A percentile compares a stretch with the other conserved stretches of the same genome.
Evolutionary conservation across 1,140 invertebrate genomes (phyloP).

Genomic region (Eupeodes corollae): DNA sequence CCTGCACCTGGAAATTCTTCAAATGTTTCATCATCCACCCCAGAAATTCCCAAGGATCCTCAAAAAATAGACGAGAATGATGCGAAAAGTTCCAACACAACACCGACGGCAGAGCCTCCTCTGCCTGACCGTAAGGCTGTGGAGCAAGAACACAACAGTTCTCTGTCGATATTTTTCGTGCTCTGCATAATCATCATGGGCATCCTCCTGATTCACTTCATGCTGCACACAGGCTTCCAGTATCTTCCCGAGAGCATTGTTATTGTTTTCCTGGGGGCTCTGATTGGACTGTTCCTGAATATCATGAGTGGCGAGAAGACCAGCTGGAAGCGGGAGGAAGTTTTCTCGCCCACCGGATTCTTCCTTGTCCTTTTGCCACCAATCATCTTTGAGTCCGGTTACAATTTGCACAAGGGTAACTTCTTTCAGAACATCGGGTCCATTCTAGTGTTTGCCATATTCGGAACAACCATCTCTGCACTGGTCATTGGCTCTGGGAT

Average conservation of each 20-base stretch:
- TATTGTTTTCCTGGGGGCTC: slow-evolving; percentile 87
- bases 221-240: slow-evolving; percentile 91
- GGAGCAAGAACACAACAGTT: slow-evolving; percentile 91
- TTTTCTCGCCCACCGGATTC: slow-evolving; percentile 93
- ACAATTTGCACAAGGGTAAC: slow-evolving; percentile 97
- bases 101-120: slow-evolving; percentile 23
- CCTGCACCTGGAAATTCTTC: too few species aligned
- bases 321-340: slow-evolving; percentile 92
- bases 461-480: slow-evolving; percentile 92
- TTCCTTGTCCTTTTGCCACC: slow-evolving; percentile 94
- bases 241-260: slow-evolving; percentile 95
- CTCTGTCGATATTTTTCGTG: slow-evolving; percentile 94
- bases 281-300: slow-evolving; percentile 85
- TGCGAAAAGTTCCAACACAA: slow-evolving; percentile 1
- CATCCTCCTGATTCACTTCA: slow-evolving; percentile 85
- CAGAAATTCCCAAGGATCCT: background rate
- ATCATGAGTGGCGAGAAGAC: slow-evolving; percentile 81
- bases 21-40: background rate
- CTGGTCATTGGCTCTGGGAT: slow-evolving; percentile 83
- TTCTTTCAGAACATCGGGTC: slow-evolving; percentile 98
- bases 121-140: slow-evolving; percentile 67
- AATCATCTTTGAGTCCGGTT: slow-evolving; percentile 98
- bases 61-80: background rate
- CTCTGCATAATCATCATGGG: slow-evolving; percentile 83
- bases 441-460: slow-evolving; percentile 88